phyloP scores from a whole-genome alignment of 37 sponge, comb jelly and placozoan species.

The Aplysina aerophoba region DNA sequence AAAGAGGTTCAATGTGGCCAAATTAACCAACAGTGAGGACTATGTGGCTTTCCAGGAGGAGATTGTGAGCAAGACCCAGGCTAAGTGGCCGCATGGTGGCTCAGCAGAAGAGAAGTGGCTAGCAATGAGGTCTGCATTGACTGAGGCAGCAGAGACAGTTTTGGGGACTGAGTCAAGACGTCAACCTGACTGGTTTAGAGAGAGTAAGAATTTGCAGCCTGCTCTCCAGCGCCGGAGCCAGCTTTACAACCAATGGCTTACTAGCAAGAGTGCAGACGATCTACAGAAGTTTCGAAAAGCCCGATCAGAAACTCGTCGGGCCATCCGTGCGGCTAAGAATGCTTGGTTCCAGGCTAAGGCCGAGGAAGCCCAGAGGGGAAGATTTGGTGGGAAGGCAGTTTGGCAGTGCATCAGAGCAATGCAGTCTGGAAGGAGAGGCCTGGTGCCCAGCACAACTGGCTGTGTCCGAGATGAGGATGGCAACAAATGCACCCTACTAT shows the following conservation, averaged over 20 bases:
- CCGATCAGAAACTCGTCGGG: not conserved
- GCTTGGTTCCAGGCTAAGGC: slow-evolving; percentile 34
- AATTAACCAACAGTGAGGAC: not conserved
- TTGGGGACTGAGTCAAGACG: not conserved
- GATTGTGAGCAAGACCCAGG: not conserved
- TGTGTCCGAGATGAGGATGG: slow-evolving; percentile 25
- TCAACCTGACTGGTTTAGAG: slow-evolving; percentile 16
- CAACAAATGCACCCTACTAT: slow-evolving; percentile 1
- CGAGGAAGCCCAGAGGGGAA: slow-evolving; percentile 33
- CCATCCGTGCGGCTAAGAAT: slow-evolving; percentile 1
- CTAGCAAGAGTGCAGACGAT: not conserved
- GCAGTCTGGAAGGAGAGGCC: slow-evolving; percentile 41
- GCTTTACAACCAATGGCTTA: not conserved
- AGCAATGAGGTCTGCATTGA: not conserved
- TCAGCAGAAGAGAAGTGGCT: slow-evolving; percentile 11
- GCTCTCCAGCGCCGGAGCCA: not conserved
- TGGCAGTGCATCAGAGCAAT: slow-evolving; percentile 46
- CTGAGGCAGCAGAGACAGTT: not conserved
- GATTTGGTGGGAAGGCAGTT: slow-evolving; percentile 15
- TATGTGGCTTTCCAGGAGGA: slow-evolving; percentile 10
- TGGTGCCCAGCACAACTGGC: slow-evolving; percentile 7
- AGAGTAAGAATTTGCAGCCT: no score
- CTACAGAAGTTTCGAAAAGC: not conserved
- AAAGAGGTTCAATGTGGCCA: slow-evolving; percentile 20
- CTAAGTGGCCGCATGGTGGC: not conserved